Conservation (phyloP, 2,797 vertebrate species). For the Molossus alvarezi region DNA sequence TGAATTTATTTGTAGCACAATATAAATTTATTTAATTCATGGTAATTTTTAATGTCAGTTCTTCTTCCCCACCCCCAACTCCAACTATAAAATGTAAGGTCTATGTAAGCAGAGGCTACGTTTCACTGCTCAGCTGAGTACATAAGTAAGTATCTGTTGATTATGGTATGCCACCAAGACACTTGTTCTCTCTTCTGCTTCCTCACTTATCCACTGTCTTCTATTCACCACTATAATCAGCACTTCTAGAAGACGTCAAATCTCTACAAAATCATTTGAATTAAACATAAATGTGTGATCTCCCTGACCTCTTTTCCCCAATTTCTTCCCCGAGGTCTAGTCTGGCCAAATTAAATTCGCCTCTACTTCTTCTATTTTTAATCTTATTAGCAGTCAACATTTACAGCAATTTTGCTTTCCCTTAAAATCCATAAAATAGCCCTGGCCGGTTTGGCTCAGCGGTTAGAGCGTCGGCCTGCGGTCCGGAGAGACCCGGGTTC, state of each 20-base stretch:
- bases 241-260: neutral
- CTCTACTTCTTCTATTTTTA: neutral
- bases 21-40: neutral
- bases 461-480: too few relatives aligned
- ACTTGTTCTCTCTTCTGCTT: neutral
- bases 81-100: neutral
- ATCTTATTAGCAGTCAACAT: neutral
- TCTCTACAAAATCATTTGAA: slow-evolving; percentile 12
- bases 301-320: neutral
- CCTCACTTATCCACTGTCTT: neutral
- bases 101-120: neutral
- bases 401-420: neutral
- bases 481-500: too few relatives aligned
- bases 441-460: too few relatives aligned
- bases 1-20: neutral
- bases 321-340: neutral
- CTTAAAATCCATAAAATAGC: neutral
- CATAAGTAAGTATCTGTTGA: neutral
- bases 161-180: neutral
- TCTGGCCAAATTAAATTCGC: neutral
- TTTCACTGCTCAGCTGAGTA: neutral
- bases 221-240: neutral
- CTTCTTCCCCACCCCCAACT: neutral
- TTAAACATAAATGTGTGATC: neutral
- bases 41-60: neutral